Conservation (phyloP, 2,113 vertebrate genomes). For the Amblyornis subalaris region DNA sequence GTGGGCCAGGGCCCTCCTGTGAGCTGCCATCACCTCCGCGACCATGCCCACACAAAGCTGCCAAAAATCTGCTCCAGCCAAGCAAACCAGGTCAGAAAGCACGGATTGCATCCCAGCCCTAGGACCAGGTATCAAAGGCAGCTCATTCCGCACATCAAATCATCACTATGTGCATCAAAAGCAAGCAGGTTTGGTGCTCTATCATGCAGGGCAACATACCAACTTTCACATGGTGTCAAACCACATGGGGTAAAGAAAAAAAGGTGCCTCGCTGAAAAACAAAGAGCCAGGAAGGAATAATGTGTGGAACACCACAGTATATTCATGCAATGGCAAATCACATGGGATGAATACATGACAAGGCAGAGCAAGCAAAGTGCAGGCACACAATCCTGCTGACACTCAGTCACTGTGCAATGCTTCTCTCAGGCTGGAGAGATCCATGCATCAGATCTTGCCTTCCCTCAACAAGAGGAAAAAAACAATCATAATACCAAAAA, state of each 20-base stretch:
- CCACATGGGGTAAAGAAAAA: neutral
- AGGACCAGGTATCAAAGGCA: neutral
- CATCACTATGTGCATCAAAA: neutral
- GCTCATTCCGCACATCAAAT: neutral
- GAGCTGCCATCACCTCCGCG: neutral
- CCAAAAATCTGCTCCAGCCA: neutral
- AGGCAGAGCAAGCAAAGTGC: neutral
- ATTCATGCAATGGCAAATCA: neutral
- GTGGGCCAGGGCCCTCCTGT: neutral
- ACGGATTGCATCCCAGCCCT: neutral
- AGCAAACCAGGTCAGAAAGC: neutral
- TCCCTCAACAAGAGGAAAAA: neutral
- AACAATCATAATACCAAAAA: constrained; percentile 18
- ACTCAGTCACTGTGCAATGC: accelerated
- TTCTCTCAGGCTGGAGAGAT: neutral
- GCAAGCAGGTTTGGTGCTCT: neutral
- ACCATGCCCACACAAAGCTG: neutral
- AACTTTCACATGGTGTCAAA: neutral
- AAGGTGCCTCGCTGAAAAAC: neutral
- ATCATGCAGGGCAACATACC: neutral
- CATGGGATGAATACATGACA: neutral
- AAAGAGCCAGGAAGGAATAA: neutral
- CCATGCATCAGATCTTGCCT: neutral
- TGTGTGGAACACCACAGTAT: neutral
- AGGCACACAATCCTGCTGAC: neutral